Conservation (phyloP, 2,113 vertebrate genomes). For the Mirounga angustirostris region DNA sequence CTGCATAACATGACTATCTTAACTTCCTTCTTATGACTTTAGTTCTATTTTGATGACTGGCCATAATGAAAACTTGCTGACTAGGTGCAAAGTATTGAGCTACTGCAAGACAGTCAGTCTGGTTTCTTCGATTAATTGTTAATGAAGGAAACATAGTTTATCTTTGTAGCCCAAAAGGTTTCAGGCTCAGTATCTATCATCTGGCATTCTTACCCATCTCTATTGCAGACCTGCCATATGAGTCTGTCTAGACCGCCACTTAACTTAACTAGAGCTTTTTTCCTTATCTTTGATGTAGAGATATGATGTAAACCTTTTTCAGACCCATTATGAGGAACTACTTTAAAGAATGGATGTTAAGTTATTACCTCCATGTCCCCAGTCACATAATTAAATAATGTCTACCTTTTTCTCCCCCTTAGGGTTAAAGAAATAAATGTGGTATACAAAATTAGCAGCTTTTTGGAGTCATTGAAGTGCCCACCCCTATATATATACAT, state of each 20-base stretch:
- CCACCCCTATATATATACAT: background rate
- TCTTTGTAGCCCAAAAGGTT: background rate
- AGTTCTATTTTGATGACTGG: background rate
- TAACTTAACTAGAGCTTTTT: background rate
- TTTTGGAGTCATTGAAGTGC: background rate
- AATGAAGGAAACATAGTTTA: conserved; percentile 42
- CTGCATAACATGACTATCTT: background rate
- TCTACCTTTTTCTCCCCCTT: background rate
- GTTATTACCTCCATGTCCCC: background rate
- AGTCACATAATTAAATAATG: background rate
- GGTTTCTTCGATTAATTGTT: conserved; percentile 69
- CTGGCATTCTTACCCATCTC: background rate
- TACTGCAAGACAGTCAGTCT: background rate
- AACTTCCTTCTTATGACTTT: conserved; percentile 12
- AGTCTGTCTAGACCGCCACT: conserved; percentile 16
- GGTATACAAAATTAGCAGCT: background rate
- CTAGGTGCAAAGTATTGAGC: background rate
- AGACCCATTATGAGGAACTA: background rate
- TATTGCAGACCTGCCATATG: background rate
- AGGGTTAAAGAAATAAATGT: background rate
- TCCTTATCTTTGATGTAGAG: background rate
- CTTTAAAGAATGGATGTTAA: conserved; percentile 38
- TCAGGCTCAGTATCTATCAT: background rate
- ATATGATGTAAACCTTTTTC: background rate
- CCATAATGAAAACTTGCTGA: conserved; percentile 41